Conservation (phyloP, 2,113 vertebrate genomes). For the Megaleporinus macrocephalus region DNA sequence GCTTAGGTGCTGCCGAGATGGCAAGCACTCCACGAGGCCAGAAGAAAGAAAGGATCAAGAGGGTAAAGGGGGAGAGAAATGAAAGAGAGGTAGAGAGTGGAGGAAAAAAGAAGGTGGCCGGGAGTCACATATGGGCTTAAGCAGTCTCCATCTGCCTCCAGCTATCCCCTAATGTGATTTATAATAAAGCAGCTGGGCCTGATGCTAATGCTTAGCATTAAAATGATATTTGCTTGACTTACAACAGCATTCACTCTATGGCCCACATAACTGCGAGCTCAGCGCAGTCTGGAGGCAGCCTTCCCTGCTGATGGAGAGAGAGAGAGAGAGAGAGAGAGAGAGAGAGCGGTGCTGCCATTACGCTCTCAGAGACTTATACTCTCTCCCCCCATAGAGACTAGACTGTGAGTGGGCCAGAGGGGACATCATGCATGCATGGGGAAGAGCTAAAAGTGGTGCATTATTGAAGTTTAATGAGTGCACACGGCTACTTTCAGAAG, state of each 20-base stretch:
- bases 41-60: background rate
- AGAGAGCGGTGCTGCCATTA: background rate
- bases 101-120: conserved; percentile 23
- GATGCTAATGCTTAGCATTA: conserved; percentile 45
- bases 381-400: background rate
- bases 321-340: background rate
- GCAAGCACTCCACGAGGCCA: conserved; percentile 23
- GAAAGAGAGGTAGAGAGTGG: background rate
- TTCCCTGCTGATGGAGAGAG: conserved; percentile 7
- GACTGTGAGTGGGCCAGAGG: background rate
- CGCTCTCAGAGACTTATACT: background rate
- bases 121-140: conserved; percentile 41
- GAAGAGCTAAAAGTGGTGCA: background rate
- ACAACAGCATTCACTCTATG: conserved; percentile 21
- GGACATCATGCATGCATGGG: conserved; percentile 3
- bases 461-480: conserved; percentile 15
- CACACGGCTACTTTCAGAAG: background rate
- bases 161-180: conserved; percentile 53
- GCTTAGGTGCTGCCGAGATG: conserved; percentile 27
- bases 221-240: conserved; percentile 50
- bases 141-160: conserved; percentile 35
- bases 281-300: background rate
- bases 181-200: conserved; percentile 43
- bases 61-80: background rate
- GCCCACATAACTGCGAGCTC: conserved; percentile 37